phyloP scores from a whole-genome alignment of 1,140 invertebrate species.

The Lepidostoma basale region DNA sequence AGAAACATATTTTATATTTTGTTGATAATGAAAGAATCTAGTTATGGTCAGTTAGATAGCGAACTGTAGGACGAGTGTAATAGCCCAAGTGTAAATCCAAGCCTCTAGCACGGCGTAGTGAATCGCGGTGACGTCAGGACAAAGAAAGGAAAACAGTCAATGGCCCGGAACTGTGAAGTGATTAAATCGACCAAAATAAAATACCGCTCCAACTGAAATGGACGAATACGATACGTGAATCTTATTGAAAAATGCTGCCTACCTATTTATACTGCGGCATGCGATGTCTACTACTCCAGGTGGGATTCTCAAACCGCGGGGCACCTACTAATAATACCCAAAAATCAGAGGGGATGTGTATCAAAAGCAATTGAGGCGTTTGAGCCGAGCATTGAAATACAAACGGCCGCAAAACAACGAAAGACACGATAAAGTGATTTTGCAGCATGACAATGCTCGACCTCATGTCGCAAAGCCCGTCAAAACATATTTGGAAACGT shows the following conservation, averaged over 20 bases:
- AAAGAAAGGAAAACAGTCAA: slow-evolving; percentile 3
- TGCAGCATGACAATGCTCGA: too few relatives aligned
- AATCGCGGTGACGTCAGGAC: background rate
- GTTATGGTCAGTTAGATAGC: too few relatives aligned
- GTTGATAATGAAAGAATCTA: too few relatives aligned
- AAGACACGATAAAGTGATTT: too few relatives aligned
- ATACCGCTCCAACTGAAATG: background rate
- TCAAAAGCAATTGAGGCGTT: background rate
- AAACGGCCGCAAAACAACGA: too few relatives aligned
- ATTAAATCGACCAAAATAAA: slow-evolving; percentile 30
- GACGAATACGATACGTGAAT: background rate
- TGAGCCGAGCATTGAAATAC: too few relatives aligned
- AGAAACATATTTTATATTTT: too few relatives aligned
- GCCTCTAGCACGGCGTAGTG: too few relatives aligned
- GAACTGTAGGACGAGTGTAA: too few relatives aligned
- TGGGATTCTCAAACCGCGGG: background rate
- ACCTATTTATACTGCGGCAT: background rate
- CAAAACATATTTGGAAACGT: too few relatives aligned
- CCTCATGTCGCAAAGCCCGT: too few relatives aligned
- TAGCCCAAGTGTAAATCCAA: too few relatives aligned
- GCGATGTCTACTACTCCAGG: background rate
- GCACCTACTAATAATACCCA: background rate
- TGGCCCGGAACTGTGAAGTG: slow-evolving; percentile 6
- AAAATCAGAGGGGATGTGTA: background rate
- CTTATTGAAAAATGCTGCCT: slow-evolving; percentile 4